Base-by-base conservation (phyloP, 2,797 vertebrate species). In the Ispidina lecontei region DNA sequence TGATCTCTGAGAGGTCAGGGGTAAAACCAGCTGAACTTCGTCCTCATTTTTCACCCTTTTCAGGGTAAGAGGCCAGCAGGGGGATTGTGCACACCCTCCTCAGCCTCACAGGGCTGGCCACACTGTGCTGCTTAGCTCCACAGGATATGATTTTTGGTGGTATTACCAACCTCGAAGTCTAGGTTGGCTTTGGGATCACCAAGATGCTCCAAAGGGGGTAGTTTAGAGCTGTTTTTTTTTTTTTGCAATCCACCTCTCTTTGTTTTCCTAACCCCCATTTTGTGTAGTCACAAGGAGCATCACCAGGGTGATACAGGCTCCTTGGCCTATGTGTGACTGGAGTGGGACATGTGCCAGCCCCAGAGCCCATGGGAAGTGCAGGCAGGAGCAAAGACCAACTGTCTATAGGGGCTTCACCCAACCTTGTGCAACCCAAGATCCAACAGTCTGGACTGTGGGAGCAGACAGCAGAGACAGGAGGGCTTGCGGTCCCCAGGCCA, bases 71-170 rank as follows among this genome's bases (percentile, higher is more conserved):
- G 31, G 9, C 47, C 8, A 59, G 44, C 26, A 25, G 8, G 1
- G 52, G 43, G 43, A 33, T 60, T 35, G 68, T 16, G 23, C 16
- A 19, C 37, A 18, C 19, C 25, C 58, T 18, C 31, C 3, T 1
- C n/a, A 73, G 44, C 56, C 72, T 41, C 7, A 2, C 46, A 13
- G 60, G 19, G 23, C 28, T 22, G 18, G 17, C 23, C 31, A 4
- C 28, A 4, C 23, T 4, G 0, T 3, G 31, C 22, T 44, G 37
- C 10, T 65, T 10, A 44, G 15, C 7, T 25, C 56, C 70, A 15
- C 0, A 6, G n/a, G 49, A 13, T 19, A 22, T 0, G 2, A 12
- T n/a, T 90, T 54, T 37, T 1, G 19, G 28, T 8, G 33, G 3
- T 13, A 64, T 65, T 31, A 23, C 9, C 64, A 12, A 20, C n/a